These are phyloP conservation scores for Drosophila flavopinicola DNA, from an alignment of 2,888 invertebrate species.

Conservation along the genomic window DNA sequence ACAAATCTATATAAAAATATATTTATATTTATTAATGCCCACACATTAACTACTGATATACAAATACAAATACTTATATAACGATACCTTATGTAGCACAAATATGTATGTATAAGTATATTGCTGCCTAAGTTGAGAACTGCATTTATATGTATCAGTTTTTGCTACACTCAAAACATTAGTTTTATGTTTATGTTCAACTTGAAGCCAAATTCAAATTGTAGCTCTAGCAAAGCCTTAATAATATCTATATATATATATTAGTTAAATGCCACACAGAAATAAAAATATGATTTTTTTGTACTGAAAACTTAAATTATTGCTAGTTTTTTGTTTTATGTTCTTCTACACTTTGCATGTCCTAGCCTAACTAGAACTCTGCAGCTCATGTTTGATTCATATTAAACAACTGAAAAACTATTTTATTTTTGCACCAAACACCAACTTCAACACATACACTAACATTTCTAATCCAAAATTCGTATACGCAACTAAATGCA, in stretches of 20 bases:
- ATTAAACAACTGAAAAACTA: constrained; percentile 9
- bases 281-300: constrained; percentile 70
- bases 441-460: constrained; percentile 46
- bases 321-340: constrained; percentile 23
- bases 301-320: constrained; percentile 58
- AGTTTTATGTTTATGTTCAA: constrained; percentile 33
- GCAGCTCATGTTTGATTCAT: constrained; percentile 34
- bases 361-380: constrained; percentile 20
- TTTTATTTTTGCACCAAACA: constrained; percentile 61
- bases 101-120: constrained; percentile 2
- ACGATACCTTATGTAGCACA: constrained; percentile 5
- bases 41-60: constrained; percentile 27
- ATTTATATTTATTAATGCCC: constrained; percentile 24
- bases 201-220: constrained; percentile 67
- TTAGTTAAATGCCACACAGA: constrained; percentile 57
- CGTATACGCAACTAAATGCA: constrained; percentile 53
- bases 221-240: constrained; percentile 52
- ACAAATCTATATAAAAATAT: constrained; percentile 9
- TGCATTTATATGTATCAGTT: constrained; percentile 44
- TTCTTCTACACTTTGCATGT: constrained; percentile 42
- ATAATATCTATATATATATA: constrained; percentile 29
- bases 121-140: constrained; percentile 31
- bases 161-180: constrained; percentile 43
- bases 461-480: constrained; percentile 56
- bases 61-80: constrained; percentile 11